Conservation (phyloP, 1,140 invertebrate genomes). For the Teleopsis dalmanni region DNA sequence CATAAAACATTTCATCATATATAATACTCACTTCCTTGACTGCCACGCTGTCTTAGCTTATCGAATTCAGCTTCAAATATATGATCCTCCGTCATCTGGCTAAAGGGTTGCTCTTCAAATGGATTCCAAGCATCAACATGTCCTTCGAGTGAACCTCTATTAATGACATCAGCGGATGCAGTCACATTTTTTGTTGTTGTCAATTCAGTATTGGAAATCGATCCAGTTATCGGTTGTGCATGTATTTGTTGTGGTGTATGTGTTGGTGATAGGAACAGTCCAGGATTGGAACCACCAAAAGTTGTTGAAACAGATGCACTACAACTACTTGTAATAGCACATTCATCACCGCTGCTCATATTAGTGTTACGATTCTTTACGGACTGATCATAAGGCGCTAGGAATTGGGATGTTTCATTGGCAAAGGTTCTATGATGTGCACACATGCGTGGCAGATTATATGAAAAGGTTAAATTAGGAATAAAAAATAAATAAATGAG, state of each 20-base stretch:
- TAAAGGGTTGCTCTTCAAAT: slow-evolving; percentile 69
- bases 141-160: slow-evolving; percentile 29
- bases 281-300: slow-evolving; percentile 28
- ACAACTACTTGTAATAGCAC: slow-evolving; percentile 3
- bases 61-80: slow-evolving; percentile 83
- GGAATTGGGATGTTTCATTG: slow-evolving; percentile 64
- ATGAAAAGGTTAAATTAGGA: not conserved
- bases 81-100: slow-evolving; percentile 71
- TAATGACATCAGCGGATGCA: slow-evolving; percentile 11
- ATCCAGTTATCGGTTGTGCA: slow-evolving; percentile 13
- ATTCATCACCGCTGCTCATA: slow-evolving; percentile 11
- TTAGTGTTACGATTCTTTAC: slow-evolving; percentile 48
- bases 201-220: slow-evolving; percentile 33
- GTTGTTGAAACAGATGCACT: too few species aligned
- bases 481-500: too few species aligned
- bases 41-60: slow-evolving; percentile 66
- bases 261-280: slow-evolving; percentile 22
- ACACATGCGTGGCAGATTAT: not conserved
- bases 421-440: slow-evolving; percentile 57
- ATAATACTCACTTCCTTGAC: slow-evolving; percentile 64
- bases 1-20: not conserved
- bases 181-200: slow-evolving; percentile 5
- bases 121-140: slow-evolving; percentile 68
- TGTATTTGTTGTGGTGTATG: slow-evolving; percentile 1
- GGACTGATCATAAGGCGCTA: slow-evolving; percentile 64